A percentile compares a stretch with the other conserved stretches of the same genome.
These are phyloP conservation scores for Sinocyclocheilus rhinocerous DNA, from an alignment of 2,113 vertebrate species.

Conservation along the genomic window DNA sequence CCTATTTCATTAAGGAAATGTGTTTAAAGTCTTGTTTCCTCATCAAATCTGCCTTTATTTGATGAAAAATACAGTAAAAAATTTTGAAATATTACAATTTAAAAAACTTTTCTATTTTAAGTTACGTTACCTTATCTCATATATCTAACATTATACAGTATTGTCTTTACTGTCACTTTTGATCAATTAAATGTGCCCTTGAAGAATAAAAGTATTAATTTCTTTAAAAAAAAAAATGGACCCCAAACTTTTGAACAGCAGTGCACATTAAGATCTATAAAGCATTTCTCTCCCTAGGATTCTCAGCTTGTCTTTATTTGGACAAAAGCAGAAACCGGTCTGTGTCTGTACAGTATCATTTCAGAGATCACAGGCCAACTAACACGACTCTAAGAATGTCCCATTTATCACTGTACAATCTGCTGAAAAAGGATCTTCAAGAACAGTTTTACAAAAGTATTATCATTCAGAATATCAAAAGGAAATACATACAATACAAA, in stretches of 20 bases:
- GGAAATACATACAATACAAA: neutral
- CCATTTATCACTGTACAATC: conserved; percentile 18
- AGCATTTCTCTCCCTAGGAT: conserved; percentile 29
- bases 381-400: neutral
- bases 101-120: no score
- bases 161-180: neutral
- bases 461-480: neutral
- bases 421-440: conserved; percentile 38
- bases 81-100: no score
- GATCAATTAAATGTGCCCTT: neutral
- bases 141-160: no score
- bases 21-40: neutral
- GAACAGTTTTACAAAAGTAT: conserved; percentile 11
- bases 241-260: neutral
- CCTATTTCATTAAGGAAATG: neutral
- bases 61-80: no score
- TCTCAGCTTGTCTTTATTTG: conserved; percentile 46
- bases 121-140: no score
- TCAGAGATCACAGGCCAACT: conserved; percentile 48
- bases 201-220: neutral
- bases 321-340: conserved; percentile 37
- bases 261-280: conserved; percentile 46
- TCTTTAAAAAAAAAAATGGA: no score
- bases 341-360: conserved; percentile 56
- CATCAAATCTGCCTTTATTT: no score